Conservation (phyloP, 2,113 vertebrate species). For the Cnemophilus loriae region DNA sequence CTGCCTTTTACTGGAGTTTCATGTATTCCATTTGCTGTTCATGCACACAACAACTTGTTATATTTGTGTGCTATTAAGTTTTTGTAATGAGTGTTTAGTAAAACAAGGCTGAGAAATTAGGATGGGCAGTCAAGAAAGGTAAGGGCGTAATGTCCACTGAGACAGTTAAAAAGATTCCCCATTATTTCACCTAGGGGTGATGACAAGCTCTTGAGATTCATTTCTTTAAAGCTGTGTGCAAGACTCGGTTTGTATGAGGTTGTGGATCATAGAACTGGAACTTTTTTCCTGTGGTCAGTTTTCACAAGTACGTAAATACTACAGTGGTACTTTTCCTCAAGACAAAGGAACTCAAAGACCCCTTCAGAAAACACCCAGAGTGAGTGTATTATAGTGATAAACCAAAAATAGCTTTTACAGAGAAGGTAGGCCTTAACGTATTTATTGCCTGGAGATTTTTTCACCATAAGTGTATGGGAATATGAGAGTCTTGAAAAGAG, state of each 20-base stretch:
- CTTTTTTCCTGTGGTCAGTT: not conserved
- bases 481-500: not conserved
- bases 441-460: not conserved
- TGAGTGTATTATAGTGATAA: not conserved
- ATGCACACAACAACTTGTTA: not conserved
- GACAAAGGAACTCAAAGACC: not conserved
- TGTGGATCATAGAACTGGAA: not conserved
- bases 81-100: not conserved
- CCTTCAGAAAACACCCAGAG: not conserved
- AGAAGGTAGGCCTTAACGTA: not conserved
- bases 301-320: not conserved
- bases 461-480: not conserved
- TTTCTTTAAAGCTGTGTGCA: not conserved
- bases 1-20: not conserved
- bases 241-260: not conserved
- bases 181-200: not conserved
- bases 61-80: not conserved
- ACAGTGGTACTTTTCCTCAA: not conserved
- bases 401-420: not conserved
- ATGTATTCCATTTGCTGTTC: not conserved
- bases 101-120: not conserved
- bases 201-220: not conserved
- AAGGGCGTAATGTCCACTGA: not conserved
- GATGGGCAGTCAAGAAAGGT: not conserved
- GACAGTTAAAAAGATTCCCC: not conserved